Evolutionary conservation across 2,797 vertebrate species (phyloP), one percentile per base, ranked within the genome.

Genomic region (Acropternis orthonyx): DNA sequence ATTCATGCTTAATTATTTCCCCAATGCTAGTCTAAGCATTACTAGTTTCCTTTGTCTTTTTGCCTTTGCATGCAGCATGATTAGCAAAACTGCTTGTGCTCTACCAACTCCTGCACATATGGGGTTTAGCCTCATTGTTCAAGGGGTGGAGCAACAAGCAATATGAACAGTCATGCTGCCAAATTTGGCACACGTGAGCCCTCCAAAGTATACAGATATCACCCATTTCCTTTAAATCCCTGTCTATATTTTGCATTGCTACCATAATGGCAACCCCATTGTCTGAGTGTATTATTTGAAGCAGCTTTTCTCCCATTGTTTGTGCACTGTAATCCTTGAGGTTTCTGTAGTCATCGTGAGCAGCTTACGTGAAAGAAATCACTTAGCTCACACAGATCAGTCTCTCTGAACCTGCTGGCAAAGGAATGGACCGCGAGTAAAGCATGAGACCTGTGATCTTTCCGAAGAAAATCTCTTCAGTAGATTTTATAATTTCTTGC

Each of bases 121-220:
- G 95, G 96, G 92, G 69, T 94, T 95, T 96, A 66, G 78, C 71
- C 89, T 94, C 93, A 97, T 97, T 97, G 97, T 97, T 94, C 71
- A 32, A 54, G 48, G 72, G 93, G 91, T 95, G 96, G 91, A 93
- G 96, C 88, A 76, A 93, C 76, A 85, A 68, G 93, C 68, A 43
- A 17, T 27, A 39, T 12, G 87, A 94, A 92, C 85, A 67, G 10
- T 46, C 52, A n/a, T 1, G 54, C 94, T 94, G 95, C 97, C 95
- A 94, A 92, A 88, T 95, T 80, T 44, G 41, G 85, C 36, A 62
- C 95, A 93, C 6, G 23, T 84, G 93, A 88, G 90, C 68, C 84
- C 93, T 95, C 85, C 59, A 55, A 95, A 93, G 77, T 87, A 73
- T 46, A 76, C 71, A 83, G 79, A 88, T 92, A 89, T 24, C 74